phyloP scores from a whole-genome alignment of 2,113 vertebrate genomes.

The Litocranius walleri region DNA sequence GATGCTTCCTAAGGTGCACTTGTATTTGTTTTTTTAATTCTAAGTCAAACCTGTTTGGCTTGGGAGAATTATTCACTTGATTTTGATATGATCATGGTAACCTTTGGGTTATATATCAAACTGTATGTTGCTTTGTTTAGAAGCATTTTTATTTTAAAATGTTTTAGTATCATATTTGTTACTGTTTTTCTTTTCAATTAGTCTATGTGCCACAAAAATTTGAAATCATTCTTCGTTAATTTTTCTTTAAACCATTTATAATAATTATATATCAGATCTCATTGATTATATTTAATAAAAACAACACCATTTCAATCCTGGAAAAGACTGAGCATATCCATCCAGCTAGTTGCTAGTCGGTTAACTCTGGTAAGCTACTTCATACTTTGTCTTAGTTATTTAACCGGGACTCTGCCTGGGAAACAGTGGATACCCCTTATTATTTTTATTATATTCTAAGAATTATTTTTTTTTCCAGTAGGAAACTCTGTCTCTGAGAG shows the following conservation, averaged over 20 bases:
- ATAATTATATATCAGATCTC: not conserved
- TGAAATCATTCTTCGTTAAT: not conserved
- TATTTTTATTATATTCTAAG: not conserved
- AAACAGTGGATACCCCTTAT: fast-evolving
- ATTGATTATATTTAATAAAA: not conserved
- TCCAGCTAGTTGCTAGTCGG: not conserved
- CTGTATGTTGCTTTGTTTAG: not conserved
- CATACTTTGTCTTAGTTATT: not conserved
- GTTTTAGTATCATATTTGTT: not conserved
- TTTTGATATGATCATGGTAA: not conserved
- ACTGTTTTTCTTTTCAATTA: not conserved
- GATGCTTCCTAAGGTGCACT: not conserved
- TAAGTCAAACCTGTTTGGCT: not conserved
- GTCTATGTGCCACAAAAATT: not conserved
- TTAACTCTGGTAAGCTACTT: not conserved
- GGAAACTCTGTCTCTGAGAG: not conserved
- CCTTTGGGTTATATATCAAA: not conserved
- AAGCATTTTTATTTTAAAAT: not conserved
- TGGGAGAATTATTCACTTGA: not conserved
- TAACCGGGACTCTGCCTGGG: not conserved
- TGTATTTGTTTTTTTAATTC: not conserved
- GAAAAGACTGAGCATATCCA: not conserved
- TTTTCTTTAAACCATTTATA: not conserved
- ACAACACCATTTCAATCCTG: not conserved
- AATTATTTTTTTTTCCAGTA: not conserved